A percentile compares a stretch with the other conserved stretches of the same genome.
These are phyloP conservation scores for Tretioscincus oriximinensis DNA, from an alignment of 2,113 vertebrate genomes.

Conservation along the genomic window DNA sequence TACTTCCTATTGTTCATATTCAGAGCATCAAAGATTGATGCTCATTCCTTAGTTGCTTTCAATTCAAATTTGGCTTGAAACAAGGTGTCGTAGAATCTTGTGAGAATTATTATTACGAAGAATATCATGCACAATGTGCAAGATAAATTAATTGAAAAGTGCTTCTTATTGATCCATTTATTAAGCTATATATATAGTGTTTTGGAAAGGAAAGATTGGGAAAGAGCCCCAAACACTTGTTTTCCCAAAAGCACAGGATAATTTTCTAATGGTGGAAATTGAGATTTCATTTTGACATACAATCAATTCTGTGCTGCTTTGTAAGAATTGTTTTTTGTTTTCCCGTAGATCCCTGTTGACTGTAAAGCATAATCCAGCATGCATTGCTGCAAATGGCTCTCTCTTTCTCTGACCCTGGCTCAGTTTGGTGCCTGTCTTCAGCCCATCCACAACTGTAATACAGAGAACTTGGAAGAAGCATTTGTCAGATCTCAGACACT, in stretches of 20 bases:
- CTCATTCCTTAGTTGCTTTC: slow-evolving; percentile 39
- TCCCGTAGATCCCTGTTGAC: slow-evolving; percentile 40
- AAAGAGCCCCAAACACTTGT: slow-evolving; percentile 1
- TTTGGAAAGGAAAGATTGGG: no score
- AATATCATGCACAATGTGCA: slow-evolving; percentile 54
- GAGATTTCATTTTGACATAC: slow-evolving; percentile 7
- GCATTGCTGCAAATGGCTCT: slow-evolving; percentile 57
- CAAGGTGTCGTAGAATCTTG: slow-evolving; percentile 51
- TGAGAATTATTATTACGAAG: slow-evolving; percentile 50
- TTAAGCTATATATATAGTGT: background rate
- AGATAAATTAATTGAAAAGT: slow-evolving; percentile 56
- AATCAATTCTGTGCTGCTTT: slow-evolving; percentile 11
- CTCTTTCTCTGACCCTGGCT: slow-evolving; percentile 59
- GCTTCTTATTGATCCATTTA: slow-evolving; percentile 22
- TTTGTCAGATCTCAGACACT: slow-evolving; percentile 59
- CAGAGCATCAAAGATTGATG: background rate
- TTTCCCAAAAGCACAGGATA: slow-evolving; percentile 25
- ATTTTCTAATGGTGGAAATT: slow-evolving; percentile 13
- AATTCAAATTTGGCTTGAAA: slow-evolving; percentile 34
- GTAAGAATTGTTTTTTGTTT: slow-evolving; percentile 3
- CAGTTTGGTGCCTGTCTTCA: slow-evolving; percentile 64
- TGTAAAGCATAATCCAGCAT: slow-evolving; percentile 62
- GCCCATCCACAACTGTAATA: background rate
- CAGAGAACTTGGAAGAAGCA: slow-evolving; percentile 2
- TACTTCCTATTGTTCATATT: slow-evolving; percentile 21